A percentile compares a stretch with the other conserved stretches of the same genome.
These are phyloP conservation scores for Lanius ludovicianus DNA, from an alignment of 2,113 vertebrate species.

Conservation along the genomic window DNA sequence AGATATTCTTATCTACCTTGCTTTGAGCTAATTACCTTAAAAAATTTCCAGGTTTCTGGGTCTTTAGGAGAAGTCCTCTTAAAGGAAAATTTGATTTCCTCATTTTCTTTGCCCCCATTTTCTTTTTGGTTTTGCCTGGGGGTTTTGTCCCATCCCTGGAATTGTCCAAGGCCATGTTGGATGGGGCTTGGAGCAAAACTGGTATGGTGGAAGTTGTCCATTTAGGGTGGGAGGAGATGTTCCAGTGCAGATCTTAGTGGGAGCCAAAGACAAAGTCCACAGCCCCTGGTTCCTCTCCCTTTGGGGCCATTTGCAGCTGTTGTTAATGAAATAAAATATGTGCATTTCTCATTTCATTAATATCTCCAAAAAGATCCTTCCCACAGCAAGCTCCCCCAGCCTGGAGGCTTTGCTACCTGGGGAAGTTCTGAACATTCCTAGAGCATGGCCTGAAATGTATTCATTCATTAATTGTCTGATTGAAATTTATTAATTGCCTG, in stretches of 20 bases:
- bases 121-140: background rate
- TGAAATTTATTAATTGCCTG: background rate
- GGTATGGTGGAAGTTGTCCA: background rate
- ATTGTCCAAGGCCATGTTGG: background rate
- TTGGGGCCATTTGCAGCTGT: background rate
- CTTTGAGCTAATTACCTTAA: background rate
- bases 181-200: background rate
- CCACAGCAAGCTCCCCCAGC: background rate
- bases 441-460: background rate
- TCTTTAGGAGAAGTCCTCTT: background rate
- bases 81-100: background rate
- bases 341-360: background rate
- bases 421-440: background rate
- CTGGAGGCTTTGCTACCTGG: background rate
- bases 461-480: background rate
- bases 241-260: background rate
- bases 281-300: background rate
- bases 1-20: background rate
- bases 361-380: background rate
- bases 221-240: background rate
- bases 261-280: background rate
- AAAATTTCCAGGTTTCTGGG: background rate
- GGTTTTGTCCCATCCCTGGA: background rate
- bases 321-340: background rate
- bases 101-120: background rate